Evolutionary conservation across 1,140 invertebrate species (phyloP), one percentile per base, ranked within the genome.

Genomic region (Bacillus rossius): DNA sequence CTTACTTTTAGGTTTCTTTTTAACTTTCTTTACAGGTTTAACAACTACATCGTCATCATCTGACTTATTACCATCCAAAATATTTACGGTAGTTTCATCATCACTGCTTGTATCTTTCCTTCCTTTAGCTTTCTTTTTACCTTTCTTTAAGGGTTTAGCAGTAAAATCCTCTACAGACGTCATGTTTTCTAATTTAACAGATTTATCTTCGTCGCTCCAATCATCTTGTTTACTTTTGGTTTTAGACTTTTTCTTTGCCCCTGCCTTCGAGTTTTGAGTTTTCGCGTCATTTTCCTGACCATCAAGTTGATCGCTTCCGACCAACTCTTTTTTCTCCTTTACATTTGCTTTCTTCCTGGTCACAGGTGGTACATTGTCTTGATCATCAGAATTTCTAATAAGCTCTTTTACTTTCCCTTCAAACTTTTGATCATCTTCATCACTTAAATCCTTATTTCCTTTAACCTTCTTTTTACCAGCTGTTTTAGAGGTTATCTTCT

Each of bases 81-180:
- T 8, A 10, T 59, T 40, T 29, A 26, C 20, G 19, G 8, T 41
- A 17, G 40, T 78, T n/a, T 77, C 78, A 57, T 73, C 70, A 54
- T 80, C 79, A 65, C 74, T 77, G 65, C 73, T 75, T 53, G 80
- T 76, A 59, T 59, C 64, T 29, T 61, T 64, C 43, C 63, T 61
- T 1, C 52, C 55, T 38, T 59, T 59, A 16, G 19, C 42, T 34
- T 65, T 61, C 48, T 29, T 41, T 14, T 55, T 57, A 8, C 38
- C 43, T 49, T 54, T 65, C 54, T 45, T 41, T 7, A 19, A 50
- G 19, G 14, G 13, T 62, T 55, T 52, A 40, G n/a, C 25, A 14
- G 49, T 8, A 14, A 19, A 19, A 13, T 51, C 53, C 38, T 58
- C 45, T 40, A n/a, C 25, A 14, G 10, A 20, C 37, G 3, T 38